A percentile compares a stretch with the other conserved stretches of the same genome.
phyloP scores from a whole-genome alignment of 2,797 vertebrate species.

The Hydrolagus colliei region DNA sequence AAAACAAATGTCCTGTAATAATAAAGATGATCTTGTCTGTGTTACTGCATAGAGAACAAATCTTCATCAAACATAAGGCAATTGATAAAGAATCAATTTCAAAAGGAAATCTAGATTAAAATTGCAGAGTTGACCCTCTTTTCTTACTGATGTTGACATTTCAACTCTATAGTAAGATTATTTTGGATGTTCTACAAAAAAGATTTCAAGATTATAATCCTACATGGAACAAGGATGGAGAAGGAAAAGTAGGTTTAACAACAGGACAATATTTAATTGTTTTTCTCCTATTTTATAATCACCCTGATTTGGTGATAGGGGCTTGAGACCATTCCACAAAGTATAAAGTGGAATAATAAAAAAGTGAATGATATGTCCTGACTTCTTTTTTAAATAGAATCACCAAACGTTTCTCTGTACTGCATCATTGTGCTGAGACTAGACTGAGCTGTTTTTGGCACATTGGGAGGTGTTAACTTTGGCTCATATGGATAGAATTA shows the following conservation, averaged over 20 bases:
- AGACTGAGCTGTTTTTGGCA: background rate
- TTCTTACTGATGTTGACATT: background rate
- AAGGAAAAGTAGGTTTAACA: too few relatives aligned
- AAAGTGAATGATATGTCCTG: too few relatives aligned
- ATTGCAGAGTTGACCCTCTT: background rate
- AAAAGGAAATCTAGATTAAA: background rate
- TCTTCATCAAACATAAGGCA: background rate
- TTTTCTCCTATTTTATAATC: too few relatives aligned
- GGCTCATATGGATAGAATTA: background rate
- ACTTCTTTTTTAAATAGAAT: too few relatives aligned
- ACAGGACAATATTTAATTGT: too few relatives aligned
- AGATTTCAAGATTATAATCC: too few relatives aligned
- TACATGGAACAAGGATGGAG: too few relatives aligned
- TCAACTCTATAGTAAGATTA: background rate
- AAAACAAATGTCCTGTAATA: background rate
- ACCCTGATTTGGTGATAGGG: too few relatives aligned
- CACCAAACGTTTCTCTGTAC: background rate
- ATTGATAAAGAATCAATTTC: background rate
- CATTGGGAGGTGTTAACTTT: background rate
- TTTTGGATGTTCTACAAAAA: too few relatives aligned
- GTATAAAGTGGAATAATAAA: too few relatives aligned
- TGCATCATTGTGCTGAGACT: background rate
- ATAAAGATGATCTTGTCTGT: background rate
- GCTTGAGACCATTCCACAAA: too few relatives aligned
- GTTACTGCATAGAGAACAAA: too few relatives aligned